Base-by-base conservation (phyloP, 2,113 vertebrate genomes). In the Tichodroma muraria region DNA sequence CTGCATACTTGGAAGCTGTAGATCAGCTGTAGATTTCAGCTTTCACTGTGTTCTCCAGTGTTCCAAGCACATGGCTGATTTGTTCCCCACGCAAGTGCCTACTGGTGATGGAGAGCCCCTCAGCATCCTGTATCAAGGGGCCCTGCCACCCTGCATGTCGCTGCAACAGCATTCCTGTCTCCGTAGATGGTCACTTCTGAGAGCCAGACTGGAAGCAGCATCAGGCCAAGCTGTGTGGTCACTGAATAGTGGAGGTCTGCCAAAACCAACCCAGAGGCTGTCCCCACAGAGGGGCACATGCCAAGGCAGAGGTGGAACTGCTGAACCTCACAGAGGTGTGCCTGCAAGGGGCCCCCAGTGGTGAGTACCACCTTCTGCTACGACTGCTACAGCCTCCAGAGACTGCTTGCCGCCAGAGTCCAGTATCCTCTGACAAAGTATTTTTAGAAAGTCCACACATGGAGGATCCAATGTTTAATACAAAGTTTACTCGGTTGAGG, bases 31-130 rank as follows among this genome's bases (percentile, higher is more conserved):
- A n/a, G n/a, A n/a, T 17, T 50, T 85, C 2, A 6, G 10, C 27
- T 73, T 64, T 21, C 1, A 1, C 23, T 24, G 18, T 31, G 19
- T n/a, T 11, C 35, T 44, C 2, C 19, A 40, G 20, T 0, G 0
- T 42, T 52, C 13, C 37, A n/a, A 63, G 13, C 8, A 12, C 5
- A 2, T 13, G n/a, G 47, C 15, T 76, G 13, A 14, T 71, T 3
- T 31, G 18, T 60, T 42, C 16, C 14, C 10, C 23, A 5, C 0
- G 0, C 10, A 40, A 13, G 18, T 49, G 18, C 12, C 54, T 31
- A 47, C 24, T 22, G 33, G 38, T 9, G 0, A 3, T 20, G 18
- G n/a, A 65, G 11, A 49, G 8, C 31, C 4, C 8, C 10, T 79
- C 15, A 18, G 22, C 22, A 9, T 42, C 9, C 38, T 30, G 8